Evolutionary conservation across 2,797 vertebrate genomes (phyloP).

Genomic region (Hapalemur alaotrensis): DNA sequence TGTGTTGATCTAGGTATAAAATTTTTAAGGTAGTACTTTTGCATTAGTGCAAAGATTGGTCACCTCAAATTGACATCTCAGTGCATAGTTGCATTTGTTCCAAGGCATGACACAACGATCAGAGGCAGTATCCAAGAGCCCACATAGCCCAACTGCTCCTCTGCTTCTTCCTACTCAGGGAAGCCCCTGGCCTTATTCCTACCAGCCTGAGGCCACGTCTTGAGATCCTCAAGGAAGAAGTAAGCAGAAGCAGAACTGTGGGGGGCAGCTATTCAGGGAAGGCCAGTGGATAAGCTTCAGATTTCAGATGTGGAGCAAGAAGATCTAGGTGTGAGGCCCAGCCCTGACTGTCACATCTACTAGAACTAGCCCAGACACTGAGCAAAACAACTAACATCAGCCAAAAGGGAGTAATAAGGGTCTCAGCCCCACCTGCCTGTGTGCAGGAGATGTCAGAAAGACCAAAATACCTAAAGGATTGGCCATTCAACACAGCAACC

Average conservation of each 20-base stretch:
- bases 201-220: background rate
- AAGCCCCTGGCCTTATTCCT: background rate
- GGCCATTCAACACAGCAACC: background rate
- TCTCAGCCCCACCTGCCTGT: background rate
- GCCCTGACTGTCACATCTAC: background rate
- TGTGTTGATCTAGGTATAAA: background rate
- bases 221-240: background rate
- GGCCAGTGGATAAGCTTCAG: background rate
- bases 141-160: background rate
- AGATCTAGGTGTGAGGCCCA: background rate
- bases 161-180: background rate
- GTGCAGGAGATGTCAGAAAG: background rate
- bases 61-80: background rate
- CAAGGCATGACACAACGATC: background rate
- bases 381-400: background rate
- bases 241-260: background rate
- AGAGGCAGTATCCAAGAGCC: background rate
- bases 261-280: background rate
- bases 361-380: background rate
- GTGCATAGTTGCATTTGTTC: background rate
- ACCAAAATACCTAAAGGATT: background rate
- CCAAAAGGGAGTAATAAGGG: background rate
- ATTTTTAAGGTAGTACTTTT: slow-evolving; percentile 10
- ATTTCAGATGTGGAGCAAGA: background rate
- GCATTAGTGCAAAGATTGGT: background rate